Evolutionary conservation across 2,797 vertebrate genomes (phyloP).

Genomic region (Hephaestus fuliginosus): DNA sequence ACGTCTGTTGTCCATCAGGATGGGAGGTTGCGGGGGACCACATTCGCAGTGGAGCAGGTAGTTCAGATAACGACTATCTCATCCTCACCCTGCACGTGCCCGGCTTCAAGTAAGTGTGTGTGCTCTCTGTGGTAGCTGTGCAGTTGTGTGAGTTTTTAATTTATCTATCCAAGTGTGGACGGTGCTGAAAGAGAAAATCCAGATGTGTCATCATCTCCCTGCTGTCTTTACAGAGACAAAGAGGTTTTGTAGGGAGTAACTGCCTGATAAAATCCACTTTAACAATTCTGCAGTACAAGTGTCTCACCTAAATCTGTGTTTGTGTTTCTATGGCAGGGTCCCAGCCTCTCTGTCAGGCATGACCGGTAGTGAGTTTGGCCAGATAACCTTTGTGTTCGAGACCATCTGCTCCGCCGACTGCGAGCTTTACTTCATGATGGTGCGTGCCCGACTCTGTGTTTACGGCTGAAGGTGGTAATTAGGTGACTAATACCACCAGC

Average conservation of each 20-base stretch:
- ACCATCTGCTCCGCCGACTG: constrained; percentile 94
- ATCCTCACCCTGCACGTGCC: constrained; percentile 94
- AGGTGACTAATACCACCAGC: constrained; percentile 7
- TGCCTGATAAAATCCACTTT: not conserved
- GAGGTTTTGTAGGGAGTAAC: not conserved
- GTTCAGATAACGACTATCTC: constrained; percentile 97
- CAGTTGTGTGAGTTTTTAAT: not conserved
- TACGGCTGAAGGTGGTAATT: constrained; percentile 9
- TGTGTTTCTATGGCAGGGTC: constrained; percentile 82
- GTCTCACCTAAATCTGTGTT: not conserved
- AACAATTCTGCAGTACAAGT: not conserved
- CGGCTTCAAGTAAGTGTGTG: constrained; percentile 93
- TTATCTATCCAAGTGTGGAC: not conserved
- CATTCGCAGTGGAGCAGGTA: constrained; percentile 92
- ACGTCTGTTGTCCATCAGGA: constrained; percentile 79
- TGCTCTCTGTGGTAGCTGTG: too few species aligned
- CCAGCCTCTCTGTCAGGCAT: constrained; percentile 92
- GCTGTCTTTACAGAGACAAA: not conserved
- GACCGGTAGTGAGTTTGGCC: constrained; percentile 91
- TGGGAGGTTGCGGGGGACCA: constrained; percentile 98
- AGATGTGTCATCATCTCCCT: not conserved
- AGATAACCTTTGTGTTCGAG: constrained; percentile 95
- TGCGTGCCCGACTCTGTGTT: constrained; percentile 71
- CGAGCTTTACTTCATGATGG: constrained; percentile 98
- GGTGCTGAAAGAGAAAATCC: not conserved